Evolutionary conservation across 1,140 invertebrate genomes (phyloP).

Genomic region (Macrotrachela quadricornifera): DNA sequence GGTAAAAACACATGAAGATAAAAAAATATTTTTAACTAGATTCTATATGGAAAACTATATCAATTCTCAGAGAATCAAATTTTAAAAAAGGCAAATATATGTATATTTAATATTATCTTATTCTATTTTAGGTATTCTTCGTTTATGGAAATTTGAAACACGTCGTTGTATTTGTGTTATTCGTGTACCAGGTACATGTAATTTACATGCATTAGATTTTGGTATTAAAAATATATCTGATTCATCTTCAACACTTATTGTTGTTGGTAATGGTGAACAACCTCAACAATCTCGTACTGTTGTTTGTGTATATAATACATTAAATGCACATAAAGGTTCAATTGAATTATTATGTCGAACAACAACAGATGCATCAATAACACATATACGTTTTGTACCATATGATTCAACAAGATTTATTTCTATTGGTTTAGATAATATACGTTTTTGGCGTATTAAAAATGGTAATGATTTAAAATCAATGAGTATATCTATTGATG

Average conservation of each 20-base stretch:
- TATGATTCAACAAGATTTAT: conserved; percentile 29
- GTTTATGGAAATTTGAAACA: conserved; percentile 23
- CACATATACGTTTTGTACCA: conserved; percentile 18
- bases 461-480: no score
- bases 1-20: no score
- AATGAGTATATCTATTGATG: no score
- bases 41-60: no score
- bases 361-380: conserved; percentile 26
- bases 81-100: no score
- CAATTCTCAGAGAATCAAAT: no score
- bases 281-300: background rate
- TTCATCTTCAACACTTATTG: no score
- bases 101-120: conserved; percentile 14
- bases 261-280: background rate
- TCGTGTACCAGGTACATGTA: conserved; percentile 23
- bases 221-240: background rate
- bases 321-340: conserved; percentile 13
- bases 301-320: background rate
- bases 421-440: conserved; percentile 27
- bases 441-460: conserved; percentile 26
- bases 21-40: no score
- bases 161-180: conserved; percentile 24
- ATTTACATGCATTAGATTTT: conserved; percentile 11
- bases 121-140: background rate
- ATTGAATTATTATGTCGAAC: conserved; percentile 23